phyloP scores from a whole-genome alignment of 2,797 vertebrate species.

The Labeo calbasu region DNA sequence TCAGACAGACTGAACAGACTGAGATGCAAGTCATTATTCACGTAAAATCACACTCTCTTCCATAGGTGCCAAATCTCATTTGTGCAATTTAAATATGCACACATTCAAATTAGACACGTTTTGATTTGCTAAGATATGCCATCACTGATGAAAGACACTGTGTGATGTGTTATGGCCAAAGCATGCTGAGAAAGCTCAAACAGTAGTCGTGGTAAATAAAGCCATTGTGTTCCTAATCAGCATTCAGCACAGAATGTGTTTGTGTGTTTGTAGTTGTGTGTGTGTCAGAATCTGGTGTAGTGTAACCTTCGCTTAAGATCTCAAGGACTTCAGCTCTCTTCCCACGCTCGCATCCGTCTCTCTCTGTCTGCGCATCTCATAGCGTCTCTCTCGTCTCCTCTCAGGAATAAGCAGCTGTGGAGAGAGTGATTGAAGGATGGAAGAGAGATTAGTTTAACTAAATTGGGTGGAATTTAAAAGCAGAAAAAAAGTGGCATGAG shows the following conservation, averaged over 20 bases:
- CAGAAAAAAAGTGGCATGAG: conserved; percentile 14
- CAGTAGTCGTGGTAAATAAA: background rate
- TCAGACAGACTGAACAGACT: background rate
- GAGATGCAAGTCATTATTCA: background rate
- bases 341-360: background rate
- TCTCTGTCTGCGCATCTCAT: background rate
- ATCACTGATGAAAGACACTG: background rate
- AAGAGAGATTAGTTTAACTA: conserved; percentile 34
- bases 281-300: conserved; percentile 16
- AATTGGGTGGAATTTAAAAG: conserved; percentile 30
- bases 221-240: conserved; percentile 20
- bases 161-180: background rate
- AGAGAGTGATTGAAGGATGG: conserved; percentile 31
- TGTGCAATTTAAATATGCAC: background rate
- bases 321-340: conserved; percentile 13
- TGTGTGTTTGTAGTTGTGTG: conserved; percentile 19
- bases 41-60: background rate
- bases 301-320: conserved; percentile 33
- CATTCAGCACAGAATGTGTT: conserved; percentile 8
- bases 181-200: background rate
- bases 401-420: conserved; percentile 12
- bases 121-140: background rate
- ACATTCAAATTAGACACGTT: background rate
- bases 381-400: background rate
- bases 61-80: background rate